phyloP scores from a whole-genome alignment of 2,113 vertebrate species.

The Aegypius monachus region DNA sequence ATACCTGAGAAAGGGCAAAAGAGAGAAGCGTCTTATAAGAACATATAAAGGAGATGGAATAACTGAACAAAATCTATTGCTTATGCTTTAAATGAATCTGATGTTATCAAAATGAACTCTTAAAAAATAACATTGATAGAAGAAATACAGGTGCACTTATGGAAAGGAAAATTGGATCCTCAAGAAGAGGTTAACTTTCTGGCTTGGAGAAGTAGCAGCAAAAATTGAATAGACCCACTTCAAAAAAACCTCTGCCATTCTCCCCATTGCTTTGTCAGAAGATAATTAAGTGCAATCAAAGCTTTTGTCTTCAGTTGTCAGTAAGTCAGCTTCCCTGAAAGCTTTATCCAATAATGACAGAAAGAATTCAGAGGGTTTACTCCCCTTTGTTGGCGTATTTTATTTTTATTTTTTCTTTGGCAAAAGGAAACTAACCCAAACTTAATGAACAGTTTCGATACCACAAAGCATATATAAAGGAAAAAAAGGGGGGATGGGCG shows the following conservation, averaged over 20 bases:
- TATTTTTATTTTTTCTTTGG: not conserved
- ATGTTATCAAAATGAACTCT: not conserved
- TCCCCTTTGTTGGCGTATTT: not conserved
- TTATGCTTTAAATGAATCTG: not conserved
- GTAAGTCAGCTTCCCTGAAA: not conserved
- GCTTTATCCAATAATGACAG: not conserved
- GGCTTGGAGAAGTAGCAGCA: not conserved
- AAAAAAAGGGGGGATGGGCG: no score
- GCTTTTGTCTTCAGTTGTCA: slow-evolving; percentile 52
- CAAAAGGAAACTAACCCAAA: not conserved
- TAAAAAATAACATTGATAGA: not conserved
- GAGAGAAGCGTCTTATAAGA: not conserved
- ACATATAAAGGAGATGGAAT: not conserved
- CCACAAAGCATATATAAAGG: not conserved
- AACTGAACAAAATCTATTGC: not conserved
- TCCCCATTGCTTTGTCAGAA: slow-evolving; percentile 14
- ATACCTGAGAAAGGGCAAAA: not conserved
- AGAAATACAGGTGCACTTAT: not conserved
- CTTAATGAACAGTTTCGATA: not conserved
- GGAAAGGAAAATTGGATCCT: not conserved
- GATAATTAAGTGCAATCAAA: slow-evolving; percentile 33
- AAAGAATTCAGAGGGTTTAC: not conserved
- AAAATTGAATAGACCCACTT: not conserved
- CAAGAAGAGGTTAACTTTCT: not conserved
- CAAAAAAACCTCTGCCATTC: not conserved